Percentiles rank a stretch among this genome's conserved stretches.
phyloP scores from a whole-genome alignment of 2,888 invertebrate genomes.

The Saturnia pavonia region DNA sequence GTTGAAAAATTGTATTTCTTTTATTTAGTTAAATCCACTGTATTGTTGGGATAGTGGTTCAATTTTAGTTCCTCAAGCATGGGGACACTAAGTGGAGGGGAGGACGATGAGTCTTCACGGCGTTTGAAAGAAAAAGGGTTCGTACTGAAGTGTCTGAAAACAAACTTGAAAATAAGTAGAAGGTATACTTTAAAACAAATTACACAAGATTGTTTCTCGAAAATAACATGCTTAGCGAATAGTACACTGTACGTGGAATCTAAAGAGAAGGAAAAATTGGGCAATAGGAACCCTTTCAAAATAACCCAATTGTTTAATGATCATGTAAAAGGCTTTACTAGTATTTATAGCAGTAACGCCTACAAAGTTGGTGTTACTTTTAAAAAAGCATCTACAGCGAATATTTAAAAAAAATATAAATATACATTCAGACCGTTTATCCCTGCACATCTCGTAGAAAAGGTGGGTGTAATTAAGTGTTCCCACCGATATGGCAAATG shows the following conservation, averaged over 20 bases:
- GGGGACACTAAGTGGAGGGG: no score
- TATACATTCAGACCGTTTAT: neutral
- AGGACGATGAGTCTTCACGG: no score
- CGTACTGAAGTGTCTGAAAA: neutral
- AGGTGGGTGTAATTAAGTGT: neutral
- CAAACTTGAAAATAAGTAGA: neutral
- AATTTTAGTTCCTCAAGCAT: no score
- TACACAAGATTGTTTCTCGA: neutral
- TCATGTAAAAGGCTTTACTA: neutral
- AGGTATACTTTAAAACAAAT: neutral
- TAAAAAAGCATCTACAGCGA: neutral
- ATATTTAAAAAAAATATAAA: neutral
- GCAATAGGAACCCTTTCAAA: neutral
- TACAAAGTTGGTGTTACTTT: neutral
- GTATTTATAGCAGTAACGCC: neutral
- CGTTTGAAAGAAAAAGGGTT: no score
- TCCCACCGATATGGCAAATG: neutral
- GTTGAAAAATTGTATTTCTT: no score
- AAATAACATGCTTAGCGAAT: neutral
- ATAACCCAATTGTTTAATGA: neutral
- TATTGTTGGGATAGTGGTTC: no score
- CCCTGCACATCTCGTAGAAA: neutral
- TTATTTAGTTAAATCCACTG: no score
- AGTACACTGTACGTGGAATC: neutral
- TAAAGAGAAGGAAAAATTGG: neutral